These are phyloP conservation scores for Apocheima hispidaria DNA, from an alignment of 2,888 invertebrate genomes.

Conservation along the genomic window DNA sequence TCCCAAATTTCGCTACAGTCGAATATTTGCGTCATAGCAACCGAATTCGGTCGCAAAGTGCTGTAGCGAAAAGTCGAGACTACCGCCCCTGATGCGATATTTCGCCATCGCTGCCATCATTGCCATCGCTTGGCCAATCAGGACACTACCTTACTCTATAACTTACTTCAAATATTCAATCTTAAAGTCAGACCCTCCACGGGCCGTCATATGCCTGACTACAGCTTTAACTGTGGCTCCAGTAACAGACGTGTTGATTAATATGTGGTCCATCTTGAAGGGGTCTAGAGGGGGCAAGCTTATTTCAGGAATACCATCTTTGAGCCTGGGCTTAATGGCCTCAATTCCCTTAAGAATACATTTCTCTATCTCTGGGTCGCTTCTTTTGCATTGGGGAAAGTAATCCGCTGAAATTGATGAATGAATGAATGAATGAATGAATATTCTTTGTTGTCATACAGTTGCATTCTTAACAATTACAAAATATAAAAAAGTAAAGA, in stretches of 20 bases:
- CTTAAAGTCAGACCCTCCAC: constrained; percentile 14
- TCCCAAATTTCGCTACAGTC: no score
- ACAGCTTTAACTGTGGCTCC: not conserved
- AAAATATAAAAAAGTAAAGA: no score
- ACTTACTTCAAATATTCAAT: constrained; percentile 23
- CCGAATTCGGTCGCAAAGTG: no score
- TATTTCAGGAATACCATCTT: constrained; percentile 48
- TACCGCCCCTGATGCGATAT: no score
- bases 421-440: no score
- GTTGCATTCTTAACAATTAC: no score
- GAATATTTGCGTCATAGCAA: no score
- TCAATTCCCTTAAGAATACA: constrained; percentile 37
- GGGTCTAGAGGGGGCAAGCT: constrained; percentile 45
- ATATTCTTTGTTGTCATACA: no score
- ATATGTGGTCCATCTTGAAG: not conserved
- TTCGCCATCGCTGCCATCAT: no score
- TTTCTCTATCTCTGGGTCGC: constrained; percentile 49
- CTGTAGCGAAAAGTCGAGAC: no score
- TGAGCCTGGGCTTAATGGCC: constrained; percentile 40
- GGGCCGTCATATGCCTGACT: constrained; percentile 3
- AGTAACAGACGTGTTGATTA: not conserved
- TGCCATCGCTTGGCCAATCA: no score
- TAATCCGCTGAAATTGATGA: constrained; percentile 7
- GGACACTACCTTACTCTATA: no score
- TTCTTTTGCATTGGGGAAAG: constrained; percentile 48